Conservation (phyloP, 1,140 invertebrate genomes). For the Ceratina australensis region DNA sequence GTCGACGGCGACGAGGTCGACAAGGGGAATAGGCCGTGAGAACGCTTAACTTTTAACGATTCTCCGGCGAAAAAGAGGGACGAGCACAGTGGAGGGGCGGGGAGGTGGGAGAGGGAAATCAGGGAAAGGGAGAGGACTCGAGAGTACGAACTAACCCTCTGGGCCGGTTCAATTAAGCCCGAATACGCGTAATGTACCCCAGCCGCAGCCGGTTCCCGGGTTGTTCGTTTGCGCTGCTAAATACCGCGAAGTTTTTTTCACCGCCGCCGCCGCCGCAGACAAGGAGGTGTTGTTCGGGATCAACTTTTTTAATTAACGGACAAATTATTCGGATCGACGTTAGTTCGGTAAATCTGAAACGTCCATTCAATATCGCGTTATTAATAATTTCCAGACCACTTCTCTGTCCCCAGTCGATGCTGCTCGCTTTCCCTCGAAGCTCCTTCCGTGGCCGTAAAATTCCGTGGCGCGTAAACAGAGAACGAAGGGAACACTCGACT, state of each 20-base stretch:
- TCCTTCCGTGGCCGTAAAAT: neutral
- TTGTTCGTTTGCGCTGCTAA: conserved; percentile 39
- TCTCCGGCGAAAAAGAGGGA: conserved; percentile 34
- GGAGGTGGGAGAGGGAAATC: neutral
- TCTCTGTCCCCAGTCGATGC: conserved; percentile 26
- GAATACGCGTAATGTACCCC: conserved; percentile 38
- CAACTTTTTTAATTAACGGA: conserved; percentile 59
- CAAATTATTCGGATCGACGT: conserved; percentile 52
- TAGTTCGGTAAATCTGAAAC: conserved; percentile 28
- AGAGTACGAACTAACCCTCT: conserved; percentile 56
- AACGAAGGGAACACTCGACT: neutral
- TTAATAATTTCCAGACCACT: conserved; percentile 52
- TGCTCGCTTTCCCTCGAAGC: neutral
- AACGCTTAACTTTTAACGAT: conserved; percentile 65
- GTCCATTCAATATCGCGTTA: conserved; percentile 42
- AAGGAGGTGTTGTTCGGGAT: conserved; percentile 56
- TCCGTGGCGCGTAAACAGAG: neutral
- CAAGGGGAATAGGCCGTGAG: conserved; percentile 47
- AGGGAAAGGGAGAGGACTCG: conserved; percentile 32
- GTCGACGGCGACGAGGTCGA: conserved; percentile 29
- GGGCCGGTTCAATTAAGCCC: conserved; percentile 57
- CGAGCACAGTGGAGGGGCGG: too few species aligned
- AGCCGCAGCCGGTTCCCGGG: neutral
- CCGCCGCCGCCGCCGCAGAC: conserved; percentile 27
- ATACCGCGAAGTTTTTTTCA: conserved; percentile 44